Conservation (phyloP, 23 tunicate species). For the Corella eumyota region DNA sequence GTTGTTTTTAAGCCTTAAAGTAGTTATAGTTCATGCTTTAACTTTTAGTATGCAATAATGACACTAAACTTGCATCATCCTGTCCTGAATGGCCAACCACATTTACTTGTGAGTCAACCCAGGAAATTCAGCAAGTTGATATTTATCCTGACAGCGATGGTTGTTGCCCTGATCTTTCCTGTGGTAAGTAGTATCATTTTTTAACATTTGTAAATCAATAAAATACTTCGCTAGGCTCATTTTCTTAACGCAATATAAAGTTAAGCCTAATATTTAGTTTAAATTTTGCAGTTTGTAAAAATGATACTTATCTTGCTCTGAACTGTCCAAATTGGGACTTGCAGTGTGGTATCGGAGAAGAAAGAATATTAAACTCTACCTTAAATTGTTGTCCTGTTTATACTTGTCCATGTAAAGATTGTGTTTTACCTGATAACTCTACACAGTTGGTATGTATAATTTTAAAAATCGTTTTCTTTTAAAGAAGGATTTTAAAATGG, state of each 20-base stretch:
- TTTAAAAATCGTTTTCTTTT: too few relatives aligned
- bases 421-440: neutral
- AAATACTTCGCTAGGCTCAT: too few relatives aligned
- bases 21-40: too few relatives aligned
- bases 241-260: too few relatives aligned
- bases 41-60: neutral
- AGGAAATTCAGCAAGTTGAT: conserved; percentile 1
- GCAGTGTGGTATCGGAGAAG: neutral
- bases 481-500: too few relatives aligned
- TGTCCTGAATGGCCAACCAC: conserved; percentile 6
- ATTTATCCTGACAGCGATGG: conserved; percentile 7
- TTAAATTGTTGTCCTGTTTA: conserved; percentile 1
- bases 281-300: neutral
- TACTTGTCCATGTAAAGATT: neutral
- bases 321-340: neutral
- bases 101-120: neutral
- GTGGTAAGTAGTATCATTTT: conserved; percentile 22
- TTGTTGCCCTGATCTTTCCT: conserved; percentile 10
- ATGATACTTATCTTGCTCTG: neutral
- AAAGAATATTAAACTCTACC: neutral
- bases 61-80: neutral
- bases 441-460: neutral
- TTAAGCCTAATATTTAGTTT: neutral
- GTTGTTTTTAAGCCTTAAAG: neutral
- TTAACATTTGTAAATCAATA: too few relatives aligned